Evolutionary conservation across 2,888 invertebrate genomes (phyloP).

Genomic region (Tachystola acroxantha): DNA sequence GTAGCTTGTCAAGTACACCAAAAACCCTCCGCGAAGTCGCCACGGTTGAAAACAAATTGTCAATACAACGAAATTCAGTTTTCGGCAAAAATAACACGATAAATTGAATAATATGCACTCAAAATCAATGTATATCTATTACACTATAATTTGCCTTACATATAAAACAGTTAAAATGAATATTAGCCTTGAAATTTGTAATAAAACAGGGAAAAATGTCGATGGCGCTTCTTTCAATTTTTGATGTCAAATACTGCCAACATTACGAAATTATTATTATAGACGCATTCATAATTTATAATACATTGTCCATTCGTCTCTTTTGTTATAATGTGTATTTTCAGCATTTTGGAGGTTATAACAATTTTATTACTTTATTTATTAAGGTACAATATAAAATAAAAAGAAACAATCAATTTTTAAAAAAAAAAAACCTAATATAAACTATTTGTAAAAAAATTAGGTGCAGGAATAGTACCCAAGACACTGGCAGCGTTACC

Average conservation of each 20-base stretch:
- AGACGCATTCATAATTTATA: not conserved
- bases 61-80: constrained; percentile 20
- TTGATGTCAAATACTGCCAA: constrained; percentile 49
- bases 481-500: too few species aligned
- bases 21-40: constrained; percentile 49
- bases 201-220: constrained; percentile 35
- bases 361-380: too few species aligned
- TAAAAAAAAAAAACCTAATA: too few species aligned
- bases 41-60: constrained; percentile 73
- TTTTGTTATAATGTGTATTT: too few species aligned
- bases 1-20: constrained; percentile 65
- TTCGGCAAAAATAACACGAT: constrained; percentile 16
- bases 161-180: constrained; percentile 13
- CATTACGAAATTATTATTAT: constrained; percentile 20
- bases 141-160: constrained; percentile 15
- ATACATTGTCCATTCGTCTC: too few species aligned
- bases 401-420: too few species aligned
- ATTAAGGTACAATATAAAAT: too few species aligned
- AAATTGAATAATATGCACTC: constrained; percentile 14
- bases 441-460: too few species aligned
- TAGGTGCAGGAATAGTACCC: too few species aligned
- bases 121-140: constrained; percentile 9
- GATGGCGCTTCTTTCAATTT: constrained; percentile 76
- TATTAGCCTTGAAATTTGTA: constrained; percentile 25
- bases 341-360: too few species aligned